Evolutionary conservation across 2,888 invertebrate species (phyloP), one percentile per base, ranked within the genome.

Genomic region (Philereme vetulata): DNA sequence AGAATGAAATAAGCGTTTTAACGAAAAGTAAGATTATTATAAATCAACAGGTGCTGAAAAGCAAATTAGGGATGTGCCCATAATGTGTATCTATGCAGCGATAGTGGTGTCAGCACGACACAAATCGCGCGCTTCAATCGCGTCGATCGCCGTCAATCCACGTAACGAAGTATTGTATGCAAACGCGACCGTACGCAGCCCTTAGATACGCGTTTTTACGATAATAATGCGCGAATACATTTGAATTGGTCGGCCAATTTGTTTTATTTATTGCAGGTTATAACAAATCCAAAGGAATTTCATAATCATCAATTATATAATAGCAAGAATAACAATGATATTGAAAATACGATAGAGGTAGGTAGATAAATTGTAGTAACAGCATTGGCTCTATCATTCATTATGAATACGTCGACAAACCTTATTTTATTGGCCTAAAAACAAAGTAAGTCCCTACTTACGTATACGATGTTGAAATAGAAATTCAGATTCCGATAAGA

Each of bases 131-230:
- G 81, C 86, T 84, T 86, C 86, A 81, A 74, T 77, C 80, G 75
- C 67, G 65, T 54, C 67, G 72, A 62, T 62, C 58, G 62, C 62
- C 51, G 62, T 62, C 66, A 59, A 62, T 75, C 84, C 85, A 44
- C 50, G 76, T 86, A 86, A 86, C 86, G 85, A 86, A 76, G 81
- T 80, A 90, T 90, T 90, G 90, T 90, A 90, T 90, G 89, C 86
- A 87, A 89, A 90, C 62, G 45, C 56, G 33, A 51, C 55, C 32
- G 50, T 54, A 56, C 48, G 58, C 51, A 59, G 70, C 69, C 68
- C 72, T 72, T 64, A 70, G 72, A 72, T 74, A 72, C 69, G 64
- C 68, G 69, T 71, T 69, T 70, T 74, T 72, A 71, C 70, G 68
- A 76, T 72, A 72, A 73, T 75, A 75, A 71, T 69, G 68, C 68